phyloP scores from a whole-genome alignment of 2,888 invertebrate species.

The Pimpla rufipes region DNA sequence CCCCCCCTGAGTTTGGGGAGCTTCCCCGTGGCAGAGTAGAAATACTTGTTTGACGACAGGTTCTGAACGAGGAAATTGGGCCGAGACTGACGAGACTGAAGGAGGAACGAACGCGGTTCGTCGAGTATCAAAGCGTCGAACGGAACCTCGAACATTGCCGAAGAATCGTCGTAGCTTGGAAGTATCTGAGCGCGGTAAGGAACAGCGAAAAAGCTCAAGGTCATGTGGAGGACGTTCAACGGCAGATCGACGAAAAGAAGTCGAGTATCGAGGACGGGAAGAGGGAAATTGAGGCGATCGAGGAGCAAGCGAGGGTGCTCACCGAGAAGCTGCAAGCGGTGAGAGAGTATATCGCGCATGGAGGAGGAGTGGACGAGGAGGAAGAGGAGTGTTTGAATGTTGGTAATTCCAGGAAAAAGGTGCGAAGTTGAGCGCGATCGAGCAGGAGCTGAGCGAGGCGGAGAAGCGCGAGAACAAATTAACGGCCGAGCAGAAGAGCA shows the following conservation, averaged over 20 bases:
- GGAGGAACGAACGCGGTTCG: slow-evolving; percentile 93
- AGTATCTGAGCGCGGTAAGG: slow-evolving; percentile 87
- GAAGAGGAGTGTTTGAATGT: too few species aligned
- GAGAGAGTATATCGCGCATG: too few species aligned
- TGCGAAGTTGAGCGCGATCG: slow-evolving; percentile 88
- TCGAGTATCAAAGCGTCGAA: slow-evolving; percentile 95
- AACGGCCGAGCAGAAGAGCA: slow-evolving; percentile 88
- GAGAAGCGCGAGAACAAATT: slow-evolving; percentile 90
- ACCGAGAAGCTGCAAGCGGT: slow-evolving; percentile 90
- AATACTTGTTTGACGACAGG: slow-evolving; percentile 82
- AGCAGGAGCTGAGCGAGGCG: slow-evolving; percentile 88
- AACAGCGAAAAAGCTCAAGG: slow-evolving; percentile 87
- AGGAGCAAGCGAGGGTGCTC: slow-evolving; percentile 88
- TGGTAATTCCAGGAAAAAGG: slow-evolving; percentile 88
- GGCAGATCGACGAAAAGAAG: slow-evolving; percentile 87
- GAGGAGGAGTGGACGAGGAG: too few species aligned
- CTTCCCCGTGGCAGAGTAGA: too few species aligned
- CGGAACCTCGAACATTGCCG: slow-evolving; percentile 94
- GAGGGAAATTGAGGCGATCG: slow-evolving; percentile 86
- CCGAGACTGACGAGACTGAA: slow-evolving; percentile 95
- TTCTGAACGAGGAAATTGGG: slow-evolving; percentile 94
- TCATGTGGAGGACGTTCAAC: slow-evolving; percentile 87
- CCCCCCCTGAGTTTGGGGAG: too few species aligned
- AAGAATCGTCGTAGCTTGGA: slow-evolving; percentile 91
- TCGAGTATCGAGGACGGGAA: slow-evolving; percentile 87